A percentile compares a stretch with the other conserved stretches of the same genome.
Evolutionary conservation across 2,888 invertebrate genomes (phyloP).

Genomic region (Drosophila sordidula): DNA sequence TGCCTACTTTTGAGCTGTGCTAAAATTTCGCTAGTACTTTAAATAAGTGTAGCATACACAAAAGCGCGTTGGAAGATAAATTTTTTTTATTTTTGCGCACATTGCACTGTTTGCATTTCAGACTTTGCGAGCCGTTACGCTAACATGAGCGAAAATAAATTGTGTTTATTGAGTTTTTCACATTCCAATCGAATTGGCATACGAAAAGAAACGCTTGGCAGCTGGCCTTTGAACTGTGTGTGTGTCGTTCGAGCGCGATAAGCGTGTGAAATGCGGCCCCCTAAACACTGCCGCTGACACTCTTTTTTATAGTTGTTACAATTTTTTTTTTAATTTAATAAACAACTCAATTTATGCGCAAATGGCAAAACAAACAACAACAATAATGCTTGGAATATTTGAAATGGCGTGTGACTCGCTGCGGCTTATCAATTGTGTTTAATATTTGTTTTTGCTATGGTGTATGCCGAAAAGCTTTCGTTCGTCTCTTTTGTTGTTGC

Average conservation of each 20-base stretch:
- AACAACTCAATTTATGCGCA: constrained; percentile 35
- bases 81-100: not conserved
- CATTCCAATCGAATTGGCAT: constrained; percentile 7
- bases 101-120: not conserved
- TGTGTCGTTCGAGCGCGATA: constrained; percentile 27
- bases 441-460: constrained; percentile 11
- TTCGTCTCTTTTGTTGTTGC: not conserved
- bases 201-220: constrained; percentile 6
- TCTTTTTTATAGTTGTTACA: constrained; percentile 4
- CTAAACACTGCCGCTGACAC: constrained; percentile 20
- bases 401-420: constrained; percentile 48
- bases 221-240: constrained; percentile 29
- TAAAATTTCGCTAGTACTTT: not conserved
- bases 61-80: constrained; percentile 6
- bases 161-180: constrained; percentile 5
- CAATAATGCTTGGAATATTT: not conserved
- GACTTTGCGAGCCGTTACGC: not conserved
- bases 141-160: not conserved
- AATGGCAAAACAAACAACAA: constrained; percentile 14
- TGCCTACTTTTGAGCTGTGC: constrained; percentile 24
- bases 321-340: constrained; percentile 8
- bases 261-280: constrained; percentile 54
- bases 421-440: constrained; percentile 31
- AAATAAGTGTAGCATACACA: constrained; percentile 8
- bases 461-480: constrained; percentile 3